Base-by-base conservation (phyloP, 2,888 invertebrate genomes). In the Heliconius cydno region DNA sequence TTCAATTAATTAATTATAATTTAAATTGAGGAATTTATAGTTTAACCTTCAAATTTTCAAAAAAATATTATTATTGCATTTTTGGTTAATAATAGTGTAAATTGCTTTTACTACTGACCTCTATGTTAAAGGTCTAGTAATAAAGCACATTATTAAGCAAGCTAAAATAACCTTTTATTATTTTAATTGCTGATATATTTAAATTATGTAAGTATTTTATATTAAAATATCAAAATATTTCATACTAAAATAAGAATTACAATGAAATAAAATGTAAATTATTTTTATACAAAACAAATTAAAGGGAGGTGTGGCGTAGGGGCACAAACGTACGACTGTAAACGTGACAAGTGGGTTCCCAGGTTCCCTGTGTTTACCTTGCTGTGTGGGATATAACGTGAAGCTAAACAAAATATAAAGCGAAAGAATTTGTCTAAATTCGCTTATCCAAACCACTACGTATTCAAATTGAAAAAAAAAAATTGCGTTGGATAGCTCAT, bases 21-120 rank as follows among this genome's bases (percentile, higher is more conserved):
- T 65, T n/a, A 5, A 65, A 65, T 63, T 2, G 13, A 63, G 4
- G 25, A 63, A 63, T 63, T 25, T 65, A 19, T 6, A 46, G 4
- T 46, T 15, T 46, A 10, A 34, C 34, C 10, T 67, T 67, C 34
- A 34, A 30, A 25, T 34, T 67, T 67, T 34, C n/a, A n/a, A 34
- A 34, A 67, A 67, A 67, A 4, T 22, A 30, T 9, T 2, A 34
- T 38, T 19, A 3, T 67, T 4, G n/a, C 34, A 34, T 67, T 67
- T 34, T 67, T 67, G 22, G 4, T 0, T 68, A 38, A 68, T 68
- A 68, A 68, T 38, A 68, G 38, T 38, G 67, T n/a, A 19, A 68
- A 68, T 22, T 68, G 30, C 67, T 68, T 68, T 38, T 68, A 68
- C 67, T 68, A 38, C 13, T 12, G 67, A 68, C 67, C 67, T 68